Conservation (phyloP, 2,888 invertebrate genomes). For the Colostygia pectinataria region DNA sequence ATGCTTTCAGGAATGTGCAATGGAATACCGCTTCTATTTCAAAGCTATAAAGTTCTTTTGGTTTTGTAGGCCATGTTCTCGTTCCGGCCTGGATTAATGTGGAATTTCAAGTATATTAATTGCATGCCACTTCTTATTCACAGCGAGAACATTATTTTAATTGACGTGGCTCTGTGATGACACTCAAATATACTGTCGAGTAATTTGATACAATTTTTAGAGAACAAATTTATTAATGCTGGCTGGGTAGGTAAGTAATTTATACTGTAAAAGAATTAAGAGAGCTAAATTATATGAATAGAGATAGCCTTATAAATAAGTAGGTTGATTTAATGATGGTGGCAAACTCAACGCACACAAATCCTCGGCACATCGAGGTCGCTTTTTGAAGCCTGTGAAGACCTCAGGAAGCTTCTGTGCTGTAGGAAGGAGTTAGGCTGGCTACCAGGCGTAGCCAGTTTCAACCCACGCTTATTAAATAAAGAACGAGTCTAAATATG, state of each 20-base stretch:
- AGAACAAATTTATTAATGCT: slow-evolving; percentile 12
- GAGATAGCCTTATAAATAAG: too few species aligned
- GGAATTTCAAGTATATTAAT: slow-evolving; percentile 61
- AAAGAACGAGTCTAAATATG: too few species aligned
- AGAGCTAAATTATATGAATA: not conserved
- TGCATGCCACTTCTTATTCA: slow-evolving; percentile 48
- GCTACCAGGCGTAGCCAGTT: too few species aligned
- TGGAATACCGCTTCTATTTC: slow-evolving; percentile 15
- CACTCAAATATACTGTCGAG: slow-evolving; percentile 37
- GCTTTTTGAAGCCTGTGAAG: too few species aligned
- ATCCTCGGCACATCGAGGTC: too few species aligned
- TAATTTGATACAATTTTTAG: slow-evolving; percentile 27
- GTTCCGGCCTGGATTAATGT: slow-evolving; percentile 48
- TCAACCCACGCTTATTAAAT: too few species aligned
- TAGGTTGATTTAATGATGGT: too few species aligned
- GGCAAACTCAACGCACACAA: too few species aligned
- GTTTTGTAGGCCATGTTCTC: slow-evolving; percentile 3
- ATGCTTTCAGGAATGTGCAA: slow-evolving; percentile 11
- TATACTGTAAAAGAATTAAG: not conserved
- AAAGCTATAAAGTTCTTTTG: slow-evolving; percentile 5
- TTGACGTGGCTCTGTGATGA: slow-evolving; percentile 46
- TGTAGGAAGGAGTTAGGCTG: too few species aligned
- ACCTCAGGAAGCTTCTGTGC: too few species aligned
- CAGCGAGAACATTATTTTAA: slow-evolving; percentile 49
- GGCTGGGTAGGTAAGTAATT: too few species aligned